A percentile compares a stretch with the other conserved stretches of the same genome.
These are phyloP conservation scores for Xestoiulus laeticollis DNA, from an alignment of 2,888 invertebrate species.

Conservation along the genomic window DNA sequence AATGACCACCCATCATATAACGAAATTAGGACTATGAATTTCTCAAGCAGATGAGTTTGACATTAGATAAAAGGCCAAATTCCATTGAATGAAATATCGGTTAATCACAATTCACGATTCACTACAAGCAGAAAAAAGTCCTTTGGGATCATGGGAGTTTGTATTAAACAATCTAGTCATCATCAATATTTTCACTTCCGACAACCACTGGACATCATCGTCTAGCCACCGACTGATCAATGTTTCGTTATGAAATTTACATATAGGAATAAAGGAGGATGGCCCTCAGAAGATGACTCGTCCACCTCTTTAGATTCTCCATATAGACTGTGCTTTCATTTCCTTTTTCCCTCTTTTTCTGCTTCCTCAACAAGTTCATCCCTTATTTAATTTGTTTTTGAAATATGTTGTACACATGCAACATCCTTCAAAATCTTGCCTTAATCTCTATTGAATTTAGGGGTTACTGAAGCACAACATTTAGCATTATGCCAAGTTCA, in stretches of 20 bases:
- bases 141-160: background rate
- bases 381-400: constrained; percentile 20
- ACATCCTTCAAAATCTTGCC: constrained; percentile 14
- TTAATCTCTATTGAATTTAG: background rate
- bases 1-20: background rate
- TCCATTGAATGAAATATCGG: background rate
- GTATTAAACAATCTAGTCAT: background rate
- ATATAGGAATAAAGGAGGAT: background rate
- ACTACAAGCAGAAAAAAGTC: background rate
- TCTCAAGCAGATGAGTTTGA: background rate
- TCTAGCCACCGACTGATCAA: background rate
- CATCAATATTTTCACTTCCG: background rate
- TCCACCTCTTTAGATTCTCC: background rate
- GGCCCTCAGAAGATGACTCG: background rate
- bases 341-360: background rate
- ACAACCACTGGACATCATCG: background rate
- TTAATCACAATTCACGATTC: background rate
- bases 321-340: background rate
- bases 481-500: constrained; percentile 29
- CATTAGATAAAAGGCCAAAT: background rate
- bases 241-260: background rate
- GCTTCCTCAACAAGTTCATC: constrained; percentile 33
- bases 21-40: background rate
- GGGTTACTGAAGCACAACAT: constrained; percentile 34
- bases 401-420: background rate